Conservation (phyloP, 2,797 vertebrate species). For the Manis pentadactyla region DNA sequence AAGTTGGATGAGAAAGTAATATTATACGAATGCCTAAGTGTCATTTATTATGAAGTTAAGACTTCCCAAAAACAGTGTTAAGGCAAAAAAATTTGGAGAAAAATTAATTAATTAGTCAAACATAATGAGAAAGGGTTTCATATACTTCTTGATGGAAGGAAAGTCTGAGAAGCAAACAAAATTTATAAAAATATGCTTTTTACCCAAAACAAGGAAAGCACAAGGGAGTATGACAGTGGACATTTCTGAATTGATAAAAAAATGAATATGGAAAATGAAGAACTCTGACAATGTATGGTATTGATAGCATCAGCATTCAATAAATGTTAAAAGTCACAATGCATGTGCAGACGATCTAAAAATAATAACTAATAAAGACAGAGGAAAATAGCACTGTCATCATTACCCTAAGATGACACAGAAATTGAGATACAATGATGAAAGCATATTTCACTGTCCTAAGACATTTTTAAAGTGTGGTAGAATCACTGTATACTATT, state of each 20-base stretch:
- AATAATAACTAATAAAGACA: background rate
- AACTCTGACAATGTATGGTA: background rate
- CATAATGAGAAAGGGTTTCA: conserved; percentile 28
- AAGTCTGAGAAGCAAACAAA: conserved; percentile 22
- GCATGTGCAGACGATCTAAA: background rate
- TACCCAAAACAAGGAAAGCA: conserved; percentile 17
- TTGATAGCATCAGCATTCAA: background rate
- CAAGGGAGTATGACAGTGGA: background rate
- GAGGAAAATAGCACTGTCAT: background rate
- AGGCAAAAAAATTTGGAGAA: background rate
- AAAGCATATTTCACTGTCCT: background rate
- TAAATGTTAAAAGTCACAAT: conserved; percentile 16
- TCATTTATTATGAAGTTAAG: background rate
- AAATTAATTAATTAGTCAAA: conserved; percentile 2
- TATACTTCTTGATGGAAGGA: background rate
- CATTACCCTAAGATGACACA: background rate
- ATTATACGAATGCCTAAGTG: background rate
- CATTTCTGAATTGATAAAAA: background rate
- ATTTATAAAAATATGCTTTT: conserved; percentile 14
- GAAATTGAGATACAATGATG: background rate
- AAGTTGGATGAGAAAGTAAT: conserved; percentile 21
- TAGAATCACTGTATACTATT: background rate
- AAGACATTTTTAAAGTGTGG: background rate
- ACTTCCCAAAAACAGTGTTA: background rate
- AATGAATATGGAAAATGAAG: background rate